Evolutionary conservation across 2,888 invertebrate species (phyloP).

Genomic region (Polydrusus cervinus): DNA sequence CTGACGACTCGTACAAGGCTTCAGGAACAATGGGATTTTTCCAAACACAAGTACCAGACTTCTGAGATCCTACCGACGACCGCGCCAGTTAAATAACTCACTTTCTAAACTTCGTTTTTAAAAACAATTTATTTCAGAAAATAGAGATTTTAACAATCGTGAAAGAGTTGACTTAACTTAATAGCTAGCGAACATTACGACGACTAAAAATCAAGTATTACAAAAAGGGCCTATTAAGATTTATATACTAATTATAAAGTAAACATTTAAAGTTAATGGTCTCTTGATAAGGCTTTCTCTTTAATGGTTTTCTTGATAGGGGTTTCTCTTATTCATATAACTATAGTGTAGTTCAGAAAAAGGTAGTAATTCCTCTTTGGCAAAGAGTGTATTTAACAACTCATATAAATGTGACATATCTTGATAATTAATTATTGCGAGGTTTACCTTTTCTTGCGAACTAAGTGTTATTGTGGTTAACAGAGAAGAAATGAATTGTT

Average conservation of each 20-base stretch:
- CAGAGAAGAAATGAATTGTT: conserved; percentile 5
- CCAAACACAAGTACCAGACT: conserved; percentile 3
- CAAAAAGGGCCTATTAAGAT: not conserved
- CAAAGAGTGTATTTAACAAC: not conserved
- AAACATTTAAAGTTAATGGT: not conserved
- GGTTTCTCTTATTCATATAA: too few species aligned
- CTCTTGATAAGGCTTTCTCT: too few species aligned
- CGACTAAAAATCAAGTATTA: not conserved
- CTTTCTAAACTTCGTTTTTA: conserved; percentile 3
- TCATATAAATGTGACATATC: not conserved
- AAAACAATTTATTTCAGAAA: conserved; percentile 4
- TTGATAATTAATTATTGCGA: not conserved
- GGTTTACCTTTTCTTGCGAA: conserved; percentile 2
- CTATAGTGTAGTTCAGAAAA: conserved; percentile 7
- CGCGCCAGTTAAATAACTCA: conserved; percentile 23
- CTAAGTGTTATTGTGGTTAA: conserved; percentile 19
- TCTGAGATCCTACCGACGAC: conserved; percentile 35
- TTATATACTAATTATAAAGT: not conserved
- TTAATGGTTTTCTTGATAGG: too few species aligned
- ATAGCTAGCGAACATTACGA: not conserved
- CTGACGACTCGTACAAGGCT: conserved; percentile 10
- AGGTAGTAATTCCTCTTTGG: conserved; percentile 1
- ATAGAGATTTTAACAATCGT: not conserved
- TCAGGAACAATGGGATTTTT: not conserved
- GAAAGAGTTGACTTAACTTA: conserved; percentile 2